Percentiles rank a stretch among this genome's conserved stretches.
Evolutionary conservation across 1,140 invertebrate genomes (phyloP).

Genomic region (Bombus turneri): DNA sequence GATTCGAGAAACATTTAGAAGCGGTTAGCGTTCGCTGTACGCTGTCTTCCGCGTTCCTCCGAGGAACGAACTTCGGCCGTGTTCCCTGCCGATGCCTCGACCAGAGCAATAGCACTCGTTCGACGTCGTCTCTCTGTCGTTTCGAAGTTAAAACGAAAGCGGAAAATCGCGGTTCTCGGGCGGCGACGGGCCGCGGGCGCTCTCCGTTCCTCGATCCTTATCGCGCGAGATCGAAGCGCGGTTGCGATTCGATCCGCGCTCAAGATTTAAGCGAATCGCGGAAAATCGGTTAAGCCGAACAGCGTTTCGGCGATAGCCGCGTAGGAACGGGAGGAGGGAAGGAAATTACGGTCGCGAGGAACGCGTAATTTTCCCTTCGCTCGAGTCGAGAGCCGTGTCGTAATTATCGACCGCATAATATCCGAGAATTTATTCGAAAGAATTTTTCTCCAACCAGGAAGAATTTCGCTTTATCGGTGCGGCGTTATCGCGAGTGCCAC

Average conservation of each 20-base stretch:
- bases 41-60: slow-evolving; percentile 66
- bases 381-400: neutral
- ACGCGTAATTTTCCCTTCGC: slow-evolving; percentile 20
- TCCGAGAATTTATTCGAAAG: slow-evolving; percentile 16
- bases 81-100: neutral
- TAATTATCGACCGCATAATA: slow-evolving; percentile 42
- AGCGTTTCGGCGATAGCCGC: slow-evolving; percentile 9
- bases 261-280: slow-evolving; percentile 10
- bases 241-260: slow-evolving; percentile 12
- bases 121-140: neutral
- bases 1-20: slow-evolving; percentile 68
- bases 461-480: slow-evolving; percentile 39
- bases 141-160: neutral
- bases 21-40: slow-evolving; percentile 61
- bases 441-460: neutral
- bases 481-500: neutral
- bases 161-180: slow-evolving; percentile 17
- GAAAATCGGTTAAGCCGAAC: slow-evolving; percentile 33
- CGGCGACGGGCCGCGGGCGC: neutral
- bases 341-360: slow-evolving; percentile 14
- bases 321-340: neutral
- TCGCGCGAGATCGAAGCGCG: slow-evolving; percentile 11
- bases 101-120: neutral
- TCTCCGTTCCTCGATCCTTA: slow-evolving; percentile 4
- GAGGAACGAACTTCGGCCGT: neutral